A percentile compares a stretch with the other conserved stretches of the same genome.
These are phyloP conservation scores for Rotaria sp. DNA, from an alignment of 2,888 invertebrate genomes.

Conservation along the genomic window DNA sequence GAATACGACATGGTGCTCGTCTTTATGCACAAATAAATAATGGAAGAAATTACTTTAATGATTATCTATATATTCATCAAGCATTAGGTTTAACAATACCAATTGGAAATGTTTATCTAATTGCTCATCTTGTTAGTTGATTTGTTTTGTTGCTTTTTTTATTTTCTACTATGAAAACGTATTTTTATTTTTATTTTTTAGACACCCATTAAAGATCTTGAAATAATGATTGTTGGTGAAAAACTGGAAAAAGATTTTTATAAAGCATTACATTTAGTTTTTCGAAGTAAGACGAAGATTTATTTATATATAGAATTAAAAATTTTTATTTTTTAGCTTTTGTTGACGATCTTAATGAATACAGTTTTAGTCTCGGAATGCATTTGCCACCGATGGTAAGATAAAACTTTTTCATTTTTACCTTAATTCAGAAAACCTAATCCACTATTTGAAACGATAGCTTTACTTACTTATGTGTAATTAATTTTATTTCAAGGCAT, in stretches of 20 bases:
- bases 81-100: slow-evolving; percentile 34
- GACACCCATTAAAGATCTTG: slow-evolving; percentile 38
- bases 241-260: slow-evolving; percentile 12
- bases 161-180: not conserved
- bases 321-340: slow-evolving; percentile 30
- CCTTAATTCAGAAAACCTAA: too few species aligned
- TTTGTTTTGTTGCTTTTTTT: not conserved
- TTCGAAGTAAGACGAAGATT: not conserved
- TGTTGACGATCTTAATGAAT: slow-evolving; percentile 34
- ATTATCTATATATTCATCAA: slow-evolving; percentile 37
- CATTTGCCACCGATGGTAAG: slow-evolving; percentile 34
- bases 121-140: slow-evolving; percentile 31
- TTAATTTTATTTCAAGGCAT: too few species aligned
- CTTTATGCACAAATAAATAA: slow-evolving; percentile 57
- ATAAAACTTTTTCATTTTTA: not conserved
- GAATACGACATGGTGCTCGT: slow-evolving; percentile 29
- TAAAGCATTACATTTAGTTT: not conserved
- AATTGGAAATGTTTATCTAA: slow-evolving; percentile 24
- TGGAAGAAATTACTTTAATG: slow-evolving; percentile 60
- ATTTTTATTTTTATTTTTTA: not conserved
- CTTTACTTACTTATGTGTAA: too few species aligned
- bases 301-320: not conserved
- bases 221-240: slow-evolving; percentile 33
- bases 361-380: slow-evolving; percentile 36
- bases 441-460: too few species aligned